Base-by-base conservation (phyloP, 2,113 vertebrate species). In the Zeus faber region DNA sequence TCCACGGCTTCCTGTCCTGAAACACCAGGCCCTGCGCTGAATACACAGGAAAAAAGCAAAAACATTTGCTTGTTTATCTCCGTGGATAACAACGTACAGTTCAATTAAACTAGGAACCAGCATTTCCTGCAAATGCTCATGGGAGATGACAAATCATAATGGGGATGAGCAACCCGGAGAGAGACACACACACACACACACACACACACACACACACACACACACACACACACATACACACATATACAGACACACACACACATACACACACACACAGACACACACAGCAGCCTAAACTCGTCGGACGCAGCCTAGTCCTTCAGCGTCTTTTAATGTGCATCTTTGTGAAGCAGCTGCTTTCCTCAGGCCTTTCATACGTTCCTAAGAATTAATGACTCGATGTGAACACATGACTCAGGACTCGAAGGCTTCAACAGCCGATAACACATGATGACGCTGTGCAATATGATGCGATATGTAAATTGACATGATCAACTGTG, bases 161-260 rank as follows among this genome's bases (percentile, higher is more conserved):
- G 20, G 41, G 29, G 18, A 6, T 46, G 10, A 54, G 18, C 17
- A 50, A 11, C 13, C 17, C 27, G 44, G 31, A 35, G 17, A 25
- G 16, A 27, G 14, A 41, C 22, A 20, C 23, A 43, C 16, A 0
- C 35, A 37, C 35, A 11, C 35, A 41, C 39, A 18, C 39, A 29
- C 27, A 29, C 27, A 29, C 48, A 44, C 59, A 45, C 29, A 49
- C 0, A 21, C 46, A 39, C 21, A 48, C 1, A 6, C 18, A 52
- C 16, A 29, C 25, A 40, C 37, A 53, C 49, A 35, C 47, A 49
- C 31, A 6, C 49, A 21, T 54, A 40, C 44, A 25, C 22, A 25
- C 17, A 22, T 5, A 39, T 22, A 24, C 23, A 53, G 24, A 20
- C 49, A 47, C 25, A 24, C 23, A 47, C 26, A 29, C 26, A 6